Evolutionary conservation across 2,113 vertebrate genomes (phyloP).

Genomic region (Ramphastos sulfuratus): DNA sequence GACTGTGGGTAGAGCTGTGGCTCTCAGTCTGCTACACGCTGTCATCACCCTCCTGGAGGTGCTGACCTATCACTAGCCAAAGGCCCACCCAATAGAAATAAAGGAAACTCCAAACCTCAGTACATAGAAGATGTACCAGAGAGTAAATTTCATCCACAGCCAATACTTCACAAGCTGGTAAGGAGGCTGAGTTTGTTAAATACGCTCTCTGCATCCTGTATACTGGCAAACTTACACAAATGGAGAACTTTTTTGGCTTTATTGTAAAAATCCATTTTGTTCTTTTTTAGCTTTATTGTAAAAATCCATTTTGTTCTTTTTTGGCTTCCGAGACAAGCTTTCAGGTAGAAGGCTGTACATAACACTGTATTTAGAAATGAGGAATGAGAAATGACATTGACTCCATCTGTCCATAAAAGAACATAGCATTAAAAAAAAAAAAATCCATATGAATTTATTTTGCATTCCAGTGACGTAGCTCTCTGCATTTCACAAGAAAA

Average conservation of each 20-base stretch:
- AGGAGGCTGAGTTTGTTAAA: constrained; percentile 12
- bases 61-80: background rate
- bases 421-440: background rate
- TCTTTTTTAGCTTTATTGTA: background rate
- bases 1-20: background rate
- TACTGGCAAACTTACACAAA: constrained; percentile 7
- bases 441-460: constrained; percentile 60
- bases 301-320: constrained; percentile 20
- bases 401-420: constrained; percentile 65
- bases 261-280: constrained; percentile 36
- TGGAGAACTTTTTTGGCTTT: constrained; percentile 21
- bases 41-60: background rate
- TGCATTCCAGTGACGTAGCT: constrained; percentile 61
- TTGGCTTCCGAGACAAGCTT: constrained; percentile 10
- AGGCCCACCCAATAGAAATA: background rate
- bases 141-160: background rate
- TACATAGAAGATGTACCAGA: background rate
- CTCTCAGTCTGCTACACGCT: fast-evolving
- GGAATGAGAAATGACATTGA: constrained; percentile 26
- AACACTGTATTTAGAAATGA: constrained; percentile 54
- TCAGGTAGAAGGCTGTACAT: constrained; percentile 52
- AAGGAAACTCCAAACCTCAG: background rate
- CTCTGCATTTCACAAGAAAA: constrained; percentile 62
- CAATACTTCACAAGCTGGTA: background rate
- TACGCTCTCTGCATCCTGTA: background rate